Evolutionary conservation across 1,140 invertebrate species (phyloP).

Genomic region (Papilio helenus): DNA sequence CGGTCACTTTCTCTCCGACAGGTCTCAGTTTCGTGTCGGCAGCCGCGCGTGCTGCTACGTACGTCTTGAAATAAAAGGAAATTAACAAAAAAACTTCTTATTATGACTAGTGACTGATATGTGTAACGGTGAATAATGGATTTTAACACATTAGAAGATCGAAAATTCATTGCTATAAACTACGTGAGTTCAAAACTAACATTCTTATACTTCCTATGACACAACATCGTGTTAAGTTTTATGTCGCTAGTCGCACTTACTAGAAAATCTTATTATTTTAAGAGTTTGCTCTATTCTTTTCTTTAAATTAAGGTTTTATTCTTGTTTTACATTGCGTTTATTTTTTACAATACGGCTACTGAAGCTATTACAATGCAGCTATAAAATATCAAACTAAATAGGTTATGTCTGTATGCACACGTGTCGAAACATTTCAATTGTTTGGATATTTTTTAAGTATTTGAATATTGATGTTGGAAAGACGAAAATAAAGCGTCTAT

Average conservation of each 20-base stretch:
- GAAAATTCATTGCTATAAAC: neutral
- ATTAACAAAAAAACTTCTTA: neutral
- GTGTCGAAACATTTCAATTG: neutral
- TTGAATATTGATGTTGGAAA: slow-evolving; percentile 36
- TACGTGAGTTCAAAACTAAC: neutral
- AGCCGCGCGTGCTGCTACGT: neutral
- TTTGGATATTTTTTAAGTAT: neutral
- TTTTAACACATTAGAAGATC: slow-evolving; percentile 39
- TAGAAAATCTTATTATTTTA: neutral
- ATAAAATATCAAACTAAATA: neutral
- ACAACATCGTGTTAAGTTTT: neutral
- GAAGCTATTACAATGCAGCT: neutral
- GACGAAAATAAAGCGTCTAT: slow-evolving; percentile 1
- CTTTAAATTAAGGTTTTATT: neutral
- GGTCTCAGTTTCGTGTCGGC: slow-evolving; percentile 56
- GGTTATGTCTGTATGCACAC: neutral
- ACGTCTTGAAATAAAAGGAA: neutral
- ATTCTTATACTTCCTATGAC: neutral
- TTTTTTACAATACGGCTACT: neutral
- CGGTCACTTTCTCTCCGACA: slow-evolving; percentile 78
- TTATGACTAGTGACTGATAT: slow-evolving; percentile 34
- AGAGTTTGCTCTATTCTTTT: neutral
- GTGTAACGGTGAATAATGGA: slow-evolving; percentile 46
- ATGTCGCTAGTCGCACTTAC: neutral
- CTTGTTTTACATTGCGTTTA: neutral